Conservation (phyloP, 2,888 invertebrate species). For the Chesias legatella region DNA sequence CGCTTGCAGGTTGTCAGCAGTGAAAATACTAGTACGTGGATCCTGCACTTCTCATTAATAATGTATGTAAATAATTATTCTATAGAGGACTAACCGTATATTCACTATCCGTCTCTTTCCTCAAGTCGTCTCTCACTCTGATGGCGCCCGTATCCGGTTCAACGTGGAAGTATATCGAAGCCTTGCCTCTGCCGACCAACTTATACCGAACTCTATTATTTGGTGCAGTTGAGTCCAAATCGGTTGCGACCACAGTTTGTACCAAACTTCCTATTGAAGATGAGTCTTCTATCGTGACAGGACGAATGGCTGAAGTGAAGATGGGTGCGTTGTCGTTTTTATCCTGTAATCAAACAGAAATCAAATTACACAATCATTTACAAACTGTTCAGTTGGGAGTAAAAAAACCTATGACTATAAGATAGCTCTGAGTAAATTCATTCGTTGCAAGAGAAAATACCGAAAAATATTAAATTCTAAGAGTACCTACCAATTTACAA, state of each 20-base stretch:
- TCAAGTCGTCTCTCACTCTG: constrained; percentile 89
- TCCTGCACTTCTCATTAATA: no score
- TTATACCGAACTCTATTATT: constrained; percentile 91
- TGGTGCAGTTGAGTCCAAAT: constrained; percentile 91
- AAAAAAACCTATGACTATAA: no score
- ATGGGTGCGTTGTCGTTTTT: constrained; percentile 94
- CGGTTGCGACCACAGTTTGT: constrained; percentile 88
- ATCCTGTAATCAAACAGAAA: constrained; percentile 82
- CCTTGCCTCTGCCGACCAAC: constrained; percentile 89
- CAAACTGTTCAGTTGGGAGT: no score
- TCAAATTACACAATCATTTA: no score
- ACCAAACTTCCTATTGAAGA: constrained; percentile 90
- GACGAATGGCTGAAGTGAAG: constrained; percentile 90
- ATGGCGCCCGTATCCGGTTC: constrained; percentile 91
- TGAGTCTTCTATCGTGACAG: constrained; percentile 91
- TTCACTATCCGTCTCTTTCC: constrained; percentile 92
- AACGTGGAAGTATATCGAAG: constrained; percentile 92
- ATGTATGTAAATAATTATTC: constrained; percentile 1
- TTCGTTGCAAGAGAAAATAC: no score
- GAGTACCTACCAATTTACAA: no score
- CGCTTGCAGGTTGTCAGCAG: no score
- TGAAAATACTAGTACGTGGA: no score
- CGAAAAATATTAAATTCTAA: no score
- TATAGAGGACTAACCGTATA: constrained; percentile 83
- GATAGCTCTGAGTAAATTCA: no score